A percentile compares a stretch with the other conserved stretches of the same genome.
Evolutionary conservation across 2,113 vertebrate species (phyloP).

Genomic region (Nothocercus nigrocapillus): DNA sequence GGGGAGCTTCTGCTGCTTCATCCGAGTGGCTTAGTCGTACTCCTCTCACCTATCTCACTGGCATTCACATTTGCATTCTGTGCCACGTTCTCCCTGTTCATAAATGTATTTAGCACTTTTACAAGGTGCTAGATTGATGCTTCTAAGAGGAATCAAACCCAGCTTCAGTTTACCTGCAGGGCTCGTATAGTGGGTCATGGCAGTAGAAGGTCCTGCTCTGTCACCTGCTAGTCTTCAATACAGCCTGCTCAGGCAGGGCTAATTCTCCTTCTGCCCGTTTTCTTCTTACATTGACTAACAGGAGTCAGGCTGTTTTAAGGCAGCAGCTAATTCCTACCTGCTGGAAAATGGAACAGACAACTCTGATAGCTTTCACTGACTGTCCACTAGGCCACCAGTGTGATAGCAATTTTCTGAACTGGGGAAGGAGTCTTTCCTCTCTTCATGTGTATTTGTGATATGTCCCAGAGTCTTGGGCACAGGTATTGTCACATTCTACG

Average conservation of each 20-base stretch:
- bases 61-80: background rate
- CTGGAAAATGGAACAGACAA: background rate
- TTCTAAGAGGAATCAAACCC: background rate
- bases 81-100: background rate
- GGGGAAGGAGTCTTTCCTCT: background rate
- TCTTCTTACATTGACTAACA: rapidly evolving
- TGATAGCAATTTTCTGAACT: background rate
- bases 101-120: background rate
- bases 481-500: background rate
- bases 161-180: background rate
- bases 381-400: background rate
- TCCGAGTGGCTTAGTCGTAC: too few relatives aligned
- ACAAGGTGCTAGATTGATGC: background rate
- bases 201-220: background rate
- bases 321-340: background rate
- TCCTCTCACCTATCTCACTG: rapidly evolving
- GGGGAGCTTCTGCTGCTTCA: background rate
- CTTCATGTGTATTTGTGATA: background rate
- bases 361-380: background rate
- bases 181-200: background rate
- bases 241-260: background rate
- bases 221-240: background rate
- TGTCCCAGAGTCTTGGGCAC: background rate
- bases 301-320: background rate
- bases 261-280: background rate